Evolutionary conservation across 2,888 invertebrate genomes (phyloP).

Genomic region (Noctua pronuba): DNA sequence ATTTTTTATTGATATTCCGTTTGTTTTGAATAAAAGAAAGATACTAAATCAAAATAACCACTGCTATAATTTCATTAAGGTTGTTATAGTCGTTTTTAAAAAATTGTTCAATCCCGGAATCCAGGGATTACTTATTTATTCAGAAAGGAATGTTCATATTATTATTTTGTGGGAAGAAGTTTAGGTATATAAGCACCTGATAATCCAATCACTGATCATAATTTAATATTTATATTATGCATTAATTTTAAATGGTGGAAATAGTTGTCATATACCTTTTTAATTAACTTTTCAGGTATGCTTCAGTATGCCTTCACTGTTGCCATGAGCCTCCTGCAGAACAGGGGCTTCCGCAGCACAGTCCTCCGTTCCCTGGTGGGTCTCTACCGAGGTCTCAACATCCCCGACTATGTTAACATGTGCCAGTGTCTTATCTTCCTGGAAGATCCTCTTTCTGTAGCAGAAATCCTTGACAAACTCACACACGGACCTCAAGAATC

Average conservation of each 20-base stretch:
- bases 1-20: too few relatives aligned
- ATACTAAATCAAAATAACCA: too few relatives aligned
- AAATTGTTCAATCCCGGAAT: too few relatives aligned
- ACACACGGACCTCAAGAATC: slow-evolving; percentile 94
- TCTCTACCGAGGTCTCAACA: slow-evolving; percentile 96
- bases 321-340: slow-evolving; percentile 98
- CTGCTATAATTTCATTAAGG: too few relatives aligned
- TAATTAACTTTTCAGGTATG: slow-evolving; percentile 91
- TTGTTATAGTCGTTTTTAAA: too few relatives aligned
- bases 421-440: slow-evolving; percentile 99
- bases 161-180: too few relatives aligned
- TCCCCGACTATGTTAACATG: slow-evolving; percentile 99
- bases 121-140: too few relatives aligned
- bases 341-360: slow-evolving; percentile 97
- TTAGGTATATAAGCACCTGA: too few relatives aligned
- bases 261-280: not conserved
- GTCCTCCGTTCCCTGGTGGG: slow-evolving; percentile 97
- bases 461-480: slow-evolving; percentile 97
- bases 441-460: slow-evolving; percentile 98
- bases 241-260: not conserved
- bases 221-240: not conserved
- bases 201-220: too few relatives aligned
- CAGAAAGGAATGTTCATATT: too few relatives aligned
- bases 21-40: too few relatives aligned
- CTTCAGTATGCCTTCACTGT: slow-evolving; percentile 98